Percentiles rank a stretch among this genome's conserved stretches.
phyloP scores from a whole-genome alignment of 2,113 vertebrate genomes.

The Butastur rufipennis region DNA sequence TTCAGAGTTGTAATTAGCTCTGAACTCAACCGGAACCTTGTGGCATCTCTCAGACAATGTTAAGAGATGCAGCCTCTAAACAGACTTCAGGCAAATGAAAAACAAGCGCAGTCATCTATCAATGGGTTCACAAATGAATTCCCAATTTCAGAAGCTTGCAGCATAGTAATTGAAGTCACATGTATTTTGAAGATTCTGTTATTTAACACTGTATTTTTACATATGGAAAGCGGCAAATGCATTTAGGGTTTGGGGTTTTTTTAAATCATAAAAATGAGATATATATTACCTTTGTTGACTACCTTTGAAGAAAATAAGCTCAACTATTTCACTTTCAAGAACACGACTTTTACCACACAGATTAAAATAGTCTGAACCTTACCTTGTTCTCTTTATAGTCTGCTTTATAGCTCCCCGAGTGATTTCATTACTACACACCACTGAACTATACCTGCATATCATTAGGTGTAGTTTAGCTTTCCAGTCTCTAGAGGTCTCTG shows the following conservation, averaged over 20 bases:
- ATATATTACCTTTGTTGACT: slow-evolving; percentile 22
- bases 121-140: neutral
- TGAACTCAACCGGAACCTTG: neutral
- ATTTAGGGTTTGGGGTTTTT: neutral
- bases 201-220: neutral
- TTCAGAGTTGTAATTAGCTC: neutral
- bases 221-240: neutral
- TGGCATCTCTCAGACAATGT: neutral
- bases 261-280: neutral
- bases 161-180: neutral
- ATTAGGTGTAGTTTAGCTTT: slow-evolving; percentile 49
- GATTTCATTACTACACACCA: neutral
- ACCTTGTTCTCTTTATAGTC: slow-evolving; percentile 4
- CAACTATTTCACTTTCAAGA: neutral
- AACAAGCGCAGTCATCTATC: neutral
- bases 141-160: neutral
- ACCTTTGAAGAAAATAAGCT: neutral
- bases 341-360: neutral
- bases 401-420: neutral
- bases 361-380: neutral
- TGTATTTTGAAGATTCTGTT: neutral
- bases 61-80: neutral
- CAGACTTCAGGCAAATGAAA: neutral
- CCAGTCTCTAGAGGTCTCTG: slow-evolving; percentile 79
- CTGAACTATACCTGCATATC: neutral